Percentiles rank a stretch among this genome's conserved stretches.
phyloP scores from a whole-genome alignment of 2,797 vertebrate species.

The Anisognathus igniventris region DNA sequence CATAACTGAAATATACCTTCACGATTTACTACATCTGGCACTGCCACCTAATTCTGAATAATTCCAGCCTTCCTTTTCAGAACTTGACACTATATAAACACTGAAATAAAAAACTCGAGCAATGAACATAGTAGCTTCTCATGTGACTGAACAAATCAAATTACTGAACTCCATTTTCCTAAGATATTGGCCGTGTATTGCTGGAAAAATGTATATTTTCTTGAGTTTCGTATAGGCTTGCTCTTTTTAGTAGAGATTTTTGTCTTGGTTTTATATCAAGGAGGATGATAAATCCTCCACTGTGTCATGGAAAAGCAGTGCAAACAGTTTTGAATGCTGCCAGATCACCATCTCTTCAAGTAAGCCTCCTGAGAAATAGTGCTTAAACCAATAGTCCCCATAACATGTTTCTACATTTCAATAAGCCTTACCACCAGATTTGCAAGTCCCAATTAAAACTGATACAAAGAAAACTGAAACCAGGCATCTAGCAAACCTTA shows the following conservation, averaged over 20 bases:
- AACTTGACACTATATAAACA: background rate
- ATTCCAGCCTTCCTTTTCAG: background rate
- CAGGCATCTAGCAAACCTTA: background rate
- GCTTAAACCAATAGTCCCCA: accelerated
- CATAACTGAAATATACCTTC: background rate
- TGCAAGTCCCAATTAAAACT: background rate
- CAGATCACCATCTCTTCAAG: background rate
- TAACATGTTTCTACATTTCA: background rate
- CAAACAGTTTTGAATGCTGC: background rate
- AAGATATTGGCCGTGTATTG: background rate
- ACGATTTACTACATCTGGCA: background rate
- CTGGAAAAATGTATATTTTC: background rate
- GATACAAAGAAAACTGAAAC: background rate
- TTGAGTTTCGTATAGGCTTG: background rate
- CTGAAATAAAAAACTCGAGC: background rate
- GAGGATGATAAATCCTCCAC: background rate
- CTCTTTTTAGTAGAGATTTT: background rate
- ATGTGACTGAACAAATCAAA: background rate
- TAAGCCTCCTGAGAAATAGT: background rate
- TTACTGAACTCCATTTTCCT: background rate
- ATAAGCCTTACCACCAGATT: background rate
- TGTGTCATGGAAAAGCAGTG: background rate
- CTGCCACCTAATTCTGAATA: background rate
- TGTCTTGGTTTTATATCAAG: background rate
- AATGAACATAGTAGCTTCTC: background rate